These are phyloP conservation scores for Trissoscelio sp. DNA, from an alignment of 2,888 invertebrate genomes.

Conservation along the genomic window DNA sequence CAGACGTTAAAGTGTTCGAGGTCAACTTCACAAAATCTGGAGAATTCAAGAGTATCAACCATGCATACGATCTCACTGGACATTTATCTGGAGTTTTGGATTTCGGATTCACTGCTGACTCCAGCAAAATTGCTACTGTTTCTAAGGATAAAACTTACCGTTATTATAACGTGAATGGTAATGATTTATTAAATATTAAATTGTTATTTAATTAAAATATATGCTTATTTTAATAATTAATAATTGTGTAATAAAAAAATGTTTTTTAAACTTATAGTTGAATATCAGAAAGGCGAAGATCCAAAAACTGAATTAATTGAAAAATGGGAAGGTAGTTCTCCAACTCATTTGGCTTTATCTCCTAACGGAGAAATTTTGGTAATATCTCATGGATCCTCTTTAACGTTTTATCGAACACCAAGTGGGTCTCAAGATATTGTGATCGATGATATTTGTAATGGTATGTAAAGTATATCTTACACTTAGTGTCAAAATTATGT, in stretches of 20 bases:
- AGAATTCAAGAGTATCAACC: constrained; percentile 89
- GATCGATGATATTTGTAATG: constrained; percentile 87
- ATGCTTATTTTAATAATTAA: too few species aligned
- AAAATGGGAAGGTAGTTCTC: constrained; percentile 84
- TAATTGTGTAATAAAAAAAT: too few species aligned
- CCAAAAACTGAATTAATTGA: constrained; percentile 89
- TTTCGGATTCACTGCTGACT: constrained; percentile 92
- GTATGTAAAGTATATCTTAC: constrained; percentile 82
- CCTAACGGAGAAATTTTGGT: constrained; percentile 91
- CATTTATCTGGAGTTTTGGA: constrained; percentile 92
- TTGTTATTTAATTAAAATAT: too few species aligned
- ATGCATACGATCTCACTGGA: constrained; percentile 92
- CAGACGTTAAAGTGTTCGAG: constrained; percentile 92
- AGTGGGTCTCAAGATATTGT: constrained; percentile 87
- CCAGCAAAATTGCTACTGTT: constrained; percentile 91
- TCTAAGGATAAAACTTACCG: constrained; percentile 95
- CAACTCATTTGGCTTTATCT: constrained; percentile 89
- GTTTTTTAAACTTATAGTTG: constrained; percentile 86
- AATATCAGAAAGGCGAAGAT: constrained; percentile 91
- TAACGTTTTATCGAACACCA: constrained; percentile 89
- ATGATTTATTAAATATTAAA: constrained; percentile 75
- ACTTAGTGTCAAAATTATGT: too few species aligned
- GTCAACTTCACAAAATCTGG: constrained; percentile 90
- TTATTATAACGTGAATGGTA: constrained; percentile 93
- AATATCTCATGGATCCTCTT: constrained; percentile 84